Conservation (phyloP, 2,888 invertebrate genomes). For the Atethmia centrago region DNA sequence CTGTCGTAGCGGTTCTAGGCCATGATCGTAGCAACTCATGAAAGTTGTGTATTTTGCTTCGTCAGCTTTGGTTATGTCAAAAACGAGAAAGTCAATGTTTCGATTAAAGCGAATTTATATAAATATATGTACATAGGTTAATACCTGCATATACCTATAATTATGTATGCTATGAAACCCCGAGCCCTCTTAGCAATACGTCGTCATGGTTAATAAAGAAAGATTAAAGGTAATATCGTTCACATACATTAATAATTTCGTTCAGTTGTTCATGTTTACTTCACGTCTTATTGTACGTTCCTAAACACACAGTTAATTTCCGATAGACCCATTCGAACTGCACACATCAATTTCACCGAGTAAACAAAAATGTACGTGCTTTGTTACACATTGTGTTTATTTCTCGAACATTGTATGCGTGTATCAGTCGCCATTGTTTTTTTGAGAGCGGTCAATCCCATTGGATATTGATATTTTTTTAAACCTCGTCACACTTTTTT, state of each 20-base stretch:
- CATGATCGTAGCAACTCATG: neutral
- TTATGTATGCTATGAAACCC: neutral
- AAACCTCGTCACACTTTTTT: constrained; percentile 31
- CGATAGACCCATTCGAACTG: constrained; percentile 64
- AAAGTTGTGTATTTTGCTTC: neutral
- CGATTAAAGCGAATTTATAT: neutral
- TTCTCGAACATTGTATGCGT: constrained; percentile 62
- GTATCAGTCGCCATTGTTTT: constrained; percentile 58
- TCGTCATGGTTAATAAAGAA: neutral
- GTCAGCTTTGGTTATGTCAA: too few relatives aligned
- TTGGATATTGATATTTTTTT: constrained; percentile 49
- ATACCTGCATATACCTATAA: too few relatives aligned
- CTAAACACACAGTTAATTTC: constrained; percentile 69
- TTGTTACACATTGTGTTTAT: constrained; percentile 67
- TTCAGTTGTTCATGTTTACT: constrained; percentile 36
- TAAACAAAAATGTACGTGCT: constrained; percentile 69
- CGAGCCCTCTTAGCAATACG: neutral
- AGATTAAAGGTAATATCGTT: constrained; percentile 13
- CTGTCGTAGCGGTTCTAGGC: constrained; percentile 5
- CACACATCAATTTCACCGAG: constrained; percentile 68
- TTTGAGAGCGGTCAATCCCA: constrained; percentile 46
- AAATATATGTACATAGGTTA: too few relatives aligned
- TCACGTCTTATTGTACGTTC: constrained; percentile 50
- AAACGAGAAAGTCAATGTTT: neutral
- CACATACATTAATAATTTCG: constrained; percentile 33